phyloP scores from a whole-genome alignment of 1,140 invertebrate species.

The Acyrthosiphon pisum region DNA sequence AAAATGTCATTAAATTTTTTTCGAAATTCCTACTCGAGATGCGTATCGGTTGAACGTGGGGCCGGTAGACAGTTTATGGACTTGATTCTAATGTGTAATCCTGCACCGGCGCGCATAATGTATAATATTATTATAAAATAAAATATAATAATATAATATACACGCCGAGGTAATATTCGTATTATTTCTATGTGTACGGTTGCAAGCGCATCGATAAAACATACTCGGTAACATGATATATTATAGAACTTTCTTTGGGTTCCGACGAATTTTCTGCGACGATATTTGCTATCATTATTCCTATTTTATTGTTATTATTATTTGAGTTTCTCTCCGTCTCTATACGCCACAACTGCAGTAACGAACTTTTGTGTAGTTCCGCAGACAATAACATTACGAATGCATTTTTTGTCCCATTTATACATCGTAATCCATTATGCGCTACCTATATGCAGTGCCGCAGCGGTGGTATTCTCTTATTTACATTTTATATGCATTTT shows the following conservation, averaged over 20 bases:
- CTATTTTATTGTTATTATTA: not conserved
- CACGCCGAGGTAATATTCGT: not conserved
- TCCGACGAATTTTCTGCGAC: not conserved
- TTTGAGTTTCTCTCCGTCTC: not conserved
- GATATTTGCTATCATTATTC: not conserved
- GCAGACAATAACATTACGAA: not conserved
- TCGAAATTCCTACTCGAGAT: not conserved
- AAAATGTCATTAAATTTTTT: conserved; percentile 21
- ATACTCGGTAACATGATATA: not conserved
- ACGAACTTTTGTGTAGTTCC: not conserved
- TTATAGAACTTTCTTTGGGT: not conserved
- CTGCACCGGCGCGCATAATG: not conserved
- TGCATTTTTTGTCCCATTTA: not conserved
- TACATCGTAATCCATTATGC: not conserved
- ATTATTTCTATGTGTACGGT: not conserved
- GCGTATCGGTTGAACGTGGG: not conserved
- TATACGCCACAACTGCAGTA: not conserved
- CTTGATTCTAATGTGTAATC: not conserved
- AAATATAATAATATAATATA: not conserved
- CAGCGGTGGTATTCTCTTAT: not conserved
- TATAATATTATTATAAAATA: not conserved
- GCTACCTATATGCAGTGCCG: not conserved
- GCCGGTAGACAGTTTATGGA: conserved; percentile 35
- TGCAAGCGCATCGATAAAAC: not conserved
- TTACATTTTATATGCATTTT: not conserved